phyloP scores from a whole-genome alignment of 2,888 invertebrate species.

The Dyspetes luteomarginatus region DNA sequence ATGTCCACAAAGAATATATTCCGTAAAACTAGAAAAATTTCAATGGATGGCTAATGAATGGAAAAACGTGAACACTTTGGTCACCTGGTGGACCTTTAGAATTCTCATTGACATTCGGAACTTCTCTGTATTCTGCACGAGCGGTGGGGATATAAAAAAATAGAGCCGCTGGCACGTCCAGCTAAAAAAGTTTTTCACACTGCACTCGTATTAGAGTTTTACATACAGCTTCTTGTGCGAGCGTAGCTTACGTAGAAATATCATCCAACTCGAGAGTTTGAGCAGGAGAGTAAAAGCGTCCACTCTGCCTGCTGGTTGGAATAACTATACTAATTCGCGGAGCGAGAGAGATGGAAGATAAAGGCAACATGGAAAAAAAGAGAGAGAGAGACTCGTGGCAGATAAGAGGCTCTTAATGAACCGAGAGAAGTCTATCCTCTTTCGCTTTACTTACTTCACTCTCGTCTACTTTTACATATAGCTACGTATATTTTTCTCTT shows the following conservation, averaged over 20 bases:
- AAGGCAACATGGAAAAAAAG: neutral
- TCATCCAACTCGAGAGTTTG: neutral
- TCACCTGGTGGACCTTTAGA: neutral
- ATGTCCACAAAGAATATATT: neutral
- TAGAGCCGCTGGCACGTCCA: neutral
- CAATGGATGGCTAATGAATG: neutral
- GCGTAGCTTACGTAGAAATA: neutral
- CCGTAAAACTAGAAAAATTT: neutral
- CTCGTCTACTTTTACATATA: neutral
- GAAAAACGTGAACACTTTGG: neutral
- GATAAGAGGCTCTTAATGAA: constrained; percentile 65
- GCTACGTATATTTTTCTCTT: constrained; percentile 32
- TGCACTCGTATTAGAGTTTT: neutral
- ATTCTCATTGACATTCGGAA: neutral
- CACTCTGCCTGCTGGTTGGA: constrained; percentile 51
- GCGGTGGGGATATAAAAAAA: neutral
- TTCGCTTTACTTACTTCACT: constrained; percentile 34
- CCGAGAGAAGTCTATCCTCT: constrained; percentile 58
- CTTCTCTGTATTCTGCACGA: neutral
- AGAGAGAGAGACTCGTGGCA: constrained; percentile 26
- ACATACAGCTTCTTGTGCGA: neutral
- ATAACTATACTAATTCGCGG: constrained; percentile 61
- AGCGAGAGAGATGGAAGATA: constrained; percentile 38
- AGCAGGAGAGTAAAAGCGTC: constrained; percentile 48
- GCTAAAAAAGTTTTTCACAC: neutral